Base-by-base conservation (phyloP, 1,140 invertebrate species). In the Heliconius hermathena region DNA sequence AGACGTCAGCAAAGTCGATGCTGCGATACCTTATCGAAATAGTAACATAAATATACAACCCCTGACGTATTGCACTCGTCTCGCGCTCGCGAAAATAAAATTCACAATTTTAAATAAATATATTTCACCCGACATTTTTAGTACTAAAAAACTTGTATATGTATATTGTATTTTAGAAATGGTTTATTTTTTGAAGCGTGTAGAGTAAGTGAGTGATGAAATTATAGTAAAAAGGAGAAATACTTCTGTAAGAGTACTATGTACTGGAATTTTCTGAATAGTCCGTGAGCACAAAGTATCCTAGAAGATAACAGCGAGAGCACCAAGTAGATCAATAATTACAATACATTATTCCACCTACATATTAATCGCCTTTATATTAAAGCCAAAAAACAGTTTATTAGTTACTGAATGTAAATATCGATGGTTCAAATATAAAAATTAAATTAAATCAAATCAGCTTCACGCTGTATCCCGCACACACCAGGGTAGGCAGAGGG, bases 21-120 rank as follows among this genome's bases (percentile, higher is more conserved):
- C 38, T 33, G 71, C 78, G 26, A 78, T 74, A 79, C 74, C 78
- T 79, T 79, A 79, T 73, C 74, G 26, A 54, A 79, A 79, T 79
- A 70, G 54, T 74, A 79, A 71, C 73, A 79, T 74, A 79, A 79
- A 74, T 79, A 79, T 74, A 46, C 74, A 73, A 71, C 41, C 38
- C 70, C 72, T 46, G 78, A 74, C 57, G 74, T 79, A 79, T 79
- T 74, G 60, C 78, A 74, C 46, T 71, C 60, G 73, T 74, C 60
- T 74, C 57, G 41, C 73, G 73, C 46, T 52, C 73, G 73, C 73
- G 73, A 74, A 79, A 20, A 71, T 41, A 79, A 71, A 79, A 79
- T 78, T 74, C 72, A 26, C 57, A 66, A 66, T 66, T 66, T 26
- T 41, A 74, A 78, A 46, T 78, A 76, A 22, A 49, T 76, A 36